phyloP scores from a whole-genome alignment of 2,888 invertebrate species.

The Andricus quercusramuli region DNA sequence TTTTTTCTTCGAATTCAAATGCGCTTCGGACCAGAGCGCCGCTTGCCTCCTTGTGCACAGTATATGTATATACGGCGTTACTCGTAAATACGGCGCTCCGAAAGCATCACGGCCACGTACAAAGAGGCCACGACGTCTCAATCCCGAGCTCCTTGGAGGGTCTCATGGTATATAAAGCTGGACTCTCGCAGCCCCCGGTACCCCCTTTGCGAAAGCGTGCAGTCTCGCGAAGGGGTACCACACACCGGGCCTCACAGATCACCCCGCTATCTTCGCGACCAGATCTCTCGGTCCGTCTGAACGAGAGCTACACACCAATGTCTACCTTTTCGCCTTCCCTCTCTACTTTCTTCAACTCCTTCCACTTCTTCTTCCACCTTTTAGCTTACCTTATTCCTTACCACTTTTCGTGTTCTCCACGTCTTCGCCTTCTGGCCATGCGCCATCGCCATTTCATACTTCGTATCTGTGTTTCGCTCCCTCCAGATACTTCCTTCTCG shows the following conservation, averaged over 20 bases:
- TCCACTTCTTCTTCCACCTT: constrained; percentile 49
- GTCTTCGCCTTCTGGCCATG: constrained; percentile 44
- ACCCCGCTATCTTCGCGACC: constrained; percentile 75
- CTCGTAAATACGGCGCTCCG: constrained; percentile 77
- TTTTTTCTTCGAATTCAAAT: constrained; percentile 69
- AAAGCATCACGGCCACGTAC: constrained; percentile 75
- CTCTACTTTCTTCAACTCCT: constrained; percentile 52
- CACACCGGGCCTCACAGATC: constrained; percentile 79
- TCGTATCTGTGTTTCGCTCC: constrained; percentile 49
- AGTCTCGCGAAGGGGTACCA: constrained; percentile 70
- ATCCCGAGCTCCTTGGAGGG: constrained; percentile 76
- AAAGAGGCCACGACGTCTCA: constrained; percentile 78
- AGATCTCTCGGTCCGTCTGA: constrained; percentile 72
- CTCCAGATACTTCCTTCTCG: constrained; percentile 47
- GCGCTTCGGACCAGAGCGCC: constrained; percentile 62
- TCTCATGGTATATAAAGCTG: constrained; percentile 66
- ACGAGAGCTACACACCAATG: constrained; percentile 61
- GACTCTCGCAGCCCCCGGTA: constrained; percentile 54
- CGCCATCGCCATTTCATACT: constrained; percentile 46
- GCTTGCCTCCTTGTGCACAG: constrained; percentile 59
- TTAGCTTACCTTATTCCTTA: constrained; percentile 44
- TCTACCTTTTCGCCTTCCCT: constrained; percentile 50
- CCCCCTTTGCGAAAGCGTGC: constrained; percentile 61
- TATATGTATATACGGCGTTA: constrained; percentile 75
- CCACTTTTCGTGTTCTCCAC: constrained; percentile 47